Evolutionary conservation across 2,888 invertebrate genomes (phyloP).

Genomic region (Chaitophorus viminalis): DNA sequence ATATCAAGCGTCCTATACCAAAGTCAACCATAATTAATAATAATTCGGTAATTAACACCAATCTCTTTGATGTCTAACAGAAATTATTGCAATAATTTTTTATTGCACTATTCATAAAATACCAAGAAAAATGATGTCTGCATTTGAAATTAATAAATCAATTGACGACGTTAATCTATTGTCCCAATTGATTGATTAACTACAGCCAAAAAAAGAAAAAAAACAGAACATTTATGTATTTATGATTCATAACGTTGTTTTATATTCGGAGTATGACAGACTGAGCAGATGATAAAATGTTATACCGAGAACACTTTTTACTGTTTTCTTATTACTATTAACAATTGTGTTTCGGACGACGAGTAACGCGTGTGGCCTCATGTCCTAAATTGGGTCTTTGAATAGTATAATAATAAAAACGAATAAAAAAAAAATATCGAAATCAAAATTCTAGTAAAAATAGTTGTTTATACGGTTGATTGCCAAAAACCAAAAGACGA

Average conservation of each 20-base stretch:
- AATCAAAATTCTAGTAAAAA: constrained; percentile 46
- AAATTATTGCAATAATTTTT: constrained; percentile 40
- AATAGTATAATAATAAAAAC: not conserved
- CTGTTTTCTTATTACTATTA: not conserved
- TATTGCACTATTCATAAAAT: constrained; percentile 19
- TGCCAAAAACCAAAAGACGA: constrained; percentile 38
- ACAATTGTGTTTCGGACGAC: not conserved
- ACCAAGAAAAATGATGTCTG: constrained; percentile 57
- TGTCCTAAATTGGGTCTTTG: constrained; percentile 23
- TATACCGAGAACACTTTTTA: constrained; percentile 32
- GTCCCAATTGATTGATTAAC: constrained; percentile 54
- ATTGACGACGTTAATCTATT: constrained; percentile 20
- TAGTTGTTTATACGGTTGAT: constrained; percentile 40
- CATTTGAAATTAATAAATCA: constrained; percentile 56
- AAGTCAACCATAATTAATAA: constrained; percentile 41
- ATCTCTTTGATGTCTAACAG: constrained; percentile 47
- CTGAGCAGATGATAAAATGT: constrained; percentile 34
- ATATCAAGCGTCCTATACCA: not conserved
- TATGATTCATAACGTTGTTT: constrained; percentile 41
- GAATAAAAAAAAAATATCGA: not conserved
- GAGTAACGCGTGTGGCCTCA: constrained; percentile 26
- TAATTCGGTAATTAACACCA: constrained; percentile 61
- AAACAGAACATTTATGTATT: not conserved
- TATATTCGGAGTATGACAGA: constrained; percentile 7
- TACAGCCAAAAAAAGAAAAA: constrained; percentile 23